phyloP scores from a whole-genome alignment of 2,113 vertebrate genomes.

The Platysternon megacephalum region DNA sequence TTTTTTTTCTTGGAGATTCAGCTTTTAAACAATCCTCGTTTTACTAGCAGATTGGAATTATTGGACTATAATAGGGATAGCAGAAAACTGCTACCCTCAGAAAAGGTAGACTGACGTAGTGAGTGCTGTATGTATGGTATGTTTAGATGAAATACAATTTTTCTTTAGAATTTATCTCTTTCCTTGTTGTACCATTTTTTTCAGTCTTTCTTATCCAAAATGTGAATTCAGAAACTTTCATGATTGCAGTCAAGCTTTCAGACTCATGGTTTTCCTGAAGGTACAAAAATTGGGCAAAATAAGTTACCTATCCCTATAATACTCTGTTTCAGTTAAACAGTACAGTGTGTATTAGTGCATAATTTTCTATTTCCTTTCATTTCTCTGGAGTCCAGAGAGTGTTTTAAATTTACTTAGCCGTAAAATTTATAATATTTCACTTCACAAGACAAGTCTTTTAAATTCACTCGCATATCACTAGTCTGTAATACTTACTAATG shows the following conservation, averaged over 20 bases:
- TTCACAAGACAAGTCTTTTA: not conserved
- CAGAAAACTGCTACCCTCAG: not conserved
- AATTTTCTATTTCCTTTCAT: conserved; percentile 23
- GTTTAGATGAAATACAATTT: conserved; percentile 52
- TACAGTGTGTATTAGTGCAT: not conserved
- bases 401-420: conserved; percentile 14
- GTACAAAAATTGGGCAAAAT: not conserved
- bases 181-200: conserved; percentile 58
- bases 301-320: not conserved
- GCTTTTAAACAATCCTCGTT: not conserved
- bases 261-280: not conserved
- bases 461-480: not conserved
- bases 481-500: not conserved
- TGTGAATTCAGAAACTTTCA: conserved; percentile 47
- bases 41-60: conserved; percentile 37
- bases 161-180: conserved; percentile 60
- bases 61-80: conserved; percentile 46
- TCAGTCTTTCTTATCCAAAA: conserved; percentile 1
- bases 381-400: not conserved
- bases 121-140: conserved; percentile 59
- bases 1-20: conserved; percentile 4
- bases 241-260: not conserved
- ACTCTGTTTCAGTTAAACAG: not conserved
- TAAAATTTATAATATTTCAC: not conserved
- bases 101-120: conserved; percentile 57